Conservation (phyloP, 2,888 invertebrate genomes). For the Acleris cristana region DNA sequence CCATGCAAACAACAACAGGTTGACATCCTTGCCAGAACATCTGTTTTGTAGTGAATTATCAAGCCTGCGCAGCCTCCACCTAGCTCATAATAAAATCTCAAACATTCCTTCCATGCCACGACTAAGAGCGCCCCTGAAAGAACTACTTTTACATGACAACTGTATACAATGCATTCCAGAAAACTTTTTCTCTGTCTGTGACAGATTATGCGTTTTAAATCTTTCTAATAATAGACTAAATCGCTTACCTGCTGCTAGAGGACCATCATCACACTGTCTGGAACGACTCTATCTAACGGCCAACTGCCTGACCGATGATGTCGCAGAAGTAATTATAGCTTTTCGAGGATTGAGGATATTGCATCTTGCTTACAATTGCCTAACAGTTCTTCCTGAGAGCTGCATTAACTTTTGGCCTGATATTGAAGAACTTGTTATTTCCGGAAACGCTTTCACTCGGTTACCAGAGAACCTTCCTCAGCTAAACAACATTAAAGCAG, state of each 20-base stretch:
- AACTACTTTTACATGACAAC: slow-evolving; percentile 91
- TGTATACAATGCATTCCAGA: slow-evolving; percentile 89
- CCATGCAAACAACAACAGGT: slow-evolving; percentile 89
- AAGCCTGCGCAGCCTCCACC: slow-evolving; percentile 88
- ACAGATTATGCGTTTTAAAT: slow-evolving; percentile 87
- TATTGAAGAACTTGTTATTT: slow-evolving; percentile 91
- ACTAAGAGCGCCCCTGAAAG: slow-evolving; percentile 85
- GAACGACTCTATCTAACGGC: slow-evolving; percentile 90
- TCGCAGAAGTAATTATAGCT: slow-evolving; percentile 86
- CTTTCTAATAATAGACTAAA: slow-evolving; percentile 90
- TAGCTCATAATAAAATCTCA: slow-evolving; percentile 91
- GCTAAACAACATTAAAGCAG: slow-evolving; percentile 87
- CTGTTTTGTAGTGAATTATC: slow-evolving; percentile 89
- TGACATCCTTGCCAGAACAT: slow-evolving; percentile 88
- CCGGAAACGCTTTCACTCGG: slow-evolving; percentile 90
- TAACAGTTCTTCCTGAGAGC: slow-evolving; percentile 88
- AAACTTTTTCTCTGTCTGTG: slow-evolving; percentile 88
- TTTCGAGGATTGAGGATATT: slow-evolving; percentile 87
- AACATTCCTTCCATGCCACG: slow-evolving; percentile 88
- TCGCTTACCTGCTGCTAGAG: slow-evolving; percentile 86
- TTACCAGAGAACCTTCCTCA: slow-evolving; percentile 90
- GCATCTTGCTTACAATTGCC: slow-evolving; percentile 91
- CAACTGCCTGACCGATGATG: slow-evolving; percentile 89
- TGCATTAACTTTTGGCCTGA: slow-evolving; percentile 90
- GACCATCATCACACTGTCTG: slow-evolving; percentile 84